Conservation (phyloP, 2,888 invertebrate genomes). For the Prenolepis imparis region DNA sequence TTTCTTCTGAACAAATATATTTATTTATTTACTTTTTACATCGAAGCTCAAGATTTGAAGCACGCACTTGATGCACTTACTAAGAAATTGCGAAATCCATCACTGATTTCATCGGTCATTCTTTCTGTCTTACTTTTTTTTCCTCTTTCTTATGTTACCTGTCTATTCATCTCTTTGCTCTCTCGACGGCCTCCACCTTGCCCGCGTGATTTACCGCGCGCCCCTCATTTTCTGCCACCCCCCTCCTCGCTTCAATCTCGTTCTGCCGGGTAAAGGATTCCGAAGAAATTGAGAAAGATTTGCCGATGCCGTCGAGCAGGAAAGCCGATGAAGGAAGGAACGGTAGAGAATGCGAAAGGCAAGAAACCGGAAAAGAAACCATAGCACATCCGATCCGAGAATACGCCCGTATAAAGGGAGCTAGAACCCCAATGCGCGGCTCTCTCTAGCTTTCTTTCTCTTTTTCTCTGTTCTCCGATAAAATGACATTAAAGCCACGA, state of each 20-base stretch:
- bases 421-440: background rate
- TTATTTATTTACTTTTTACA: background rate
- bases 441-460: too few species aligned
- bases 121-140: slow-evolving; percentile 16
- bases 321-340: slow-evolving; percentile 54
- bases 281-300: slow-evolving; percentile 80
- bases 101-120: slow-evolving; percentile 44
- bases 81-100: slow-evolving; percentile 31
- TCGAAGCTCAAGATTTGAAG: background rate
- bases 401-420: slow-evolving; percentile 42
- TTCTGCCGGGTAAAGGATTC: slow-evolving; percentile 77
- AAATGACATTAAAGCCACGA: slow-evolving; percentile 76
- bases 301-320: slow-evolving; percentile 69
- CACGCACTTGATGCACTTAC: background rate
- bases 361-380: slow-evolving; percentile 43
- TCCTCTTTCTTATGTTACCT: slow-evolving; percentile 49
- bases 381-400: slow-evolving; percentile 40
- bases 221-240: slow-evolving; percentile 57
- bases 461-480: slow-evolving; percentile 57
- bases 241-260: slow-evolving; percentile 73
- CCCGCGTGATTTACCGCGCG: slow-evolving; percentile 69
- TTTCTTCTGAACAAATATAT: background rate
- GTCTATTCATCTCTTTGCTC: slow-evolving; percentile 53
- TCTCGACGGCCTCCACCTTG: slow-evolving; percentile 52
- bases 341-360: slow-evolving; percentile 48